Base-by-base conservation (phyloP, 2,113 vertebrate genomes). In the Oxyura jamaicensis region DNA sequence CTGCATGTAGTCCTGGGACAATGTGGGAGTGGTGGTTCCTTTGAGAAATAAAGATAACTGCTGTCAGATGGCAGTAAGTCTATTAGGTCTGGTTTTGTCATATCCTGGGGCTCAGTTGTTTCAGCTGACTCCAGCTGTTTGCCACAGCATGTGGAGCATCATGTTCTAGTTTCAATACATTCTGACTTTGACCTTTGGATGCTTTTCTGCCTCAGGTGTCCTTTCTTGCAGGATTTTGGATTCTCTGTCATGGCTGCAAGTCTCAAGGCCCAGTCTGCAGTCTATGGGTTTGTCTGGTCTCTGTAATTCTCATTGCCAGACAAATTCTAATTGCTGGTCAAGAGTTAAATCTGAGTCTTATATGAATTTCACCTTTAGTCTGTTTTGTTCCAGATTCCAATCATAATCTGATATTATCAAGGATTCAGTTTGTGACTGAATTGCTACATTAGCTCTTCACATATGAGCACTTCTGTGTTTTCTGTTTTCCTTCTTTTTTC, bases 111-210 rank as follows among this genome's bases (percentile, higher is more conserved):
- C 92, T 95, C 71, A 66, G 89, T 89, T 93, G 55, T 92, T 95
- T 96, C 84, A 87, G n/a, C 89, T 87, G 86, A 82, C 62, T 96
- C 91, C 86, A 93, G 81, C 94, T 97, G 91, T 87, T 95, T 92
- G 79, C 62, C 84, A 46, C 94, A 96, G 77, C 91, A 95, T 91
- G 86, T 82, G 71, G 35, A 92, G 12, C 81, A 89, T 84, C 42
- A 15, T 79, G 23, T 89, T 93, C 60, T 84, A 74, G 42, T 90
- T 93, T 92, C 83, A 68, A 4, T 10, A 91, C 58, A 79, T 89
- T 92, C 44, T 69, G 67, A 36, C 55, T 95, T 79, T 92, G 92
- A 95, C 93, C 91, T 94, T 67, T 95, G 84, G 39, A 76, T 83
- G 58, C 26, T 79, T 91, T 92, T 91, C 62, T 92, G 77, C 89